Base-by-base conservation (phyloP, 2,888 invertebrate species). In the Zhuqinia jingwanae region DNA sequence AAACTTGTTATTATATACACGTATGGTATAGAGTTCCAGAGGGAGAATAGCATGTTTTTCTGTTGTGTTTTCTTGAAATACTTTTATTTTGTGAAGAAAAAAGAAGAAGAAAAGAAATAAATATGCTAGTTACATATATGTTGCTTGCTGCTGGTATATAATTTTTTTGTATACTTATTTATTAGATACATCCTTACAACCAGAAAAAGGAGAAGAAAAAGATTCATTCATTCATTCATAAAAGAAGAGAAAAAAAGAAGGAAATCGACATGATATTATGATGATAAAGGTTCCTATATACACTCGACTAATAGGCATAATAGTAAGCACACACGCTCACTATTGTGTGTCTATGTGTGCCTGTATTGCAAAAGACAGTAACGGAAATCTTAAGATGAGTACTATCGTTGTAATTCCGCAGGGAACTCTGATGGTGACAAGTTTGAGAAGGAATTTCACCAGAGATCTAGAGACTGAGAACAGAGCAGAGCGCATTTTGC, bases 391-490 rank as follows among this genome's bases (percentile, higher is more conserved):
- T 42, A 2, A 25, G 20, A 42, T 42, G 42, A 65, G 17, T 75
- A 63, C 75, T 82, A 82, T 82, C 82, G 47, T 83, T 83, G 83
- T 83, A 76, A 83, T 68, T 83, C 83, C 83, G n/a, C 65, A 42
- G 83, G 83, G 83, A 83, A 83, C 76, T 77, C 83, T 83, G 83
- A 77, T 68, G 68, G 77, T 83, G 83, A 83, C 83, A 83, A 83
- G 42, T 83, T 83, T 76, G 36, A 53, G 56, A 65, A 68, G 68
- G 68, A 77, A 83, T 50, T 63, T 42, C n/a, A 42, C 42, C 65
- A 65, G 65, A 36, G 36, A 36, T 6, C 3, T 36, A 36, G 36
- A 36, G 36, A 65, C 65, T 22, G 25, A 13, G 50, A 65, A n/a
- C 27, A 63, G 6, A 10, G 27, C 15, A 20, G 50, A 50, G 50